Base-by-base conservation (phyloP, 2,797 vertebrate species). In the Eleutherodactylus coqui region DNA sequence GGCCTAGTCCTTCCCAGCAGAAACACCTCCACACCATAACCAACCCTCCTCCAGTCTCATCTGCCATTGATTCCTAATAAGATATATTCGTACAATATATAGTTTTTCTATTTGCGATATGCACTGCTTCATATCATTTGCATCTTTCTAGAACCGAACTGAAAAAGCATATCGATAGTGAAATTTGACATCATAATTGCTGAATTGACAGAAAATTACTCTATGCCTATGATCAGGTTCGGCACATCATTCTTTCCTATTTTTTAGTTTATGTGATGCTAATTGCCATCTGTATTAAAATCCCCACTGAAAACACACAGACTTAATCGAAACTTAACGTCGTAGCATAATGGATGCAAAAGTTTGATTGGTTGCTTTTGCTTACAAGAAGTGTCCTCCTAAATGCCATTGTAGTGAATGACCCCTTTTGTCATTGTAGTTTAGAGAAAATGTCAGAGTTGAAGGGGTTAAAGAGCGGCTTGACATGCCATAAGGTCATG, bases 401-500 rank as follows among this genome's bases (percentile, higher is more conserved):
- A 21, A 38, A 21, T 38, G 64, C 34, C 17, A 24, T 21, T 11
- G 17, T 13, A 51, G 47, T 76, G 41, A 76, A 76, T 76, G 41
- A 34, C 47, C 17, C 47, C 47, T 47, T 24, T 53, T 82, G 67
- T 64, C 67, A 62, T 29, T 79, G 79, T 38, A 73, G 24, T 47
- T 84, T 45, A 87, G 24, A 43, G 41, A 45, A 45, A 29, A 36
- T 84, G 53, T 53, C 82, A 84, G 77, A 21, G 43, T 55, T 85
- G 36, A 80, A 76, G 77, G 77, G 82, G 82, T 85, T 87, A 84
- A 76, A 81, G 70, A 75, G 67, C 45, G 53, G 41, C 24, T 70
- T 53, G 55, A 47, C 51, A 81, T 76, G 85, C 55, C 77, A 79
- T 81, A 79, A 84, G 77, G 86, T 80, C 77, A 43, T 47, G 58